Evolutionary conservation across 2,797 vertebrate genomes (phyloP), one percentile per base, ranked within the genome.

Genomic region (Esox lucius): DNA sequence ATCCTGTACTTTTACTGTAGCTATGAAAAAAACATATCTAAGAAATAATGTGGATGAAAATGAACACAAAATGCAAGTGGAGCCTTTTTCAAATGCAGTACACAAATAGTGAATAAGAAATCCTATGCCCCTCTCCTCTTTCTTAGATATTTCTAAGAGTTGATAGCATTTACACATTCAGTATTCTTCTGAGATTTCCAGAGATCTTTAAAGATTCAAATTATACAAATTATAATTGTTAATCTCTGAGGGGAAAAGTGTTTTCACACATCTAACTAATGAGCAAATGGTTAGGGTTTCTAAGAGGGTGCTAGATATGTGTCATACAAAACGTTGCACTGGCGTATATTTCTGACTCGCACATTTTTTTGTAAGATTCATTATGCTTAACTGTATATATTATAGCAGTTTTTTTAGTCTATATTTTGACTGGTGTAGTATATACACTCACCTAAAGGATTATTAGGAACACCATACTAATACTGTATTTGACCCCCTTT

Each of bases 231-330:
- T 11, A 61, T 61, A 26, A 61, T 59, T 59, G 56, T 24, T 22
- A 11, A 80, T 64, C 80, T 53, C 61, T 71, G 71, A 72, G 66
- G 75, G 64, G 62, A 71, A 75, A 83, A 74, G 74, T 72, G 68
- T 83, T 85, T 84, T 85, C 80, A 84, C 83, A 83, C 83, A 73
- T 72, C 17, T 53, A 77, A 76, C 53, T 85, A 87, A 86, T 80
- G 78, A 87, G 81, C 66, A 67, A 71, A 75, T 73, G 70, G 33
- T 72, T 72, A 68, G 53, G 78, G 8, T 24, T 78, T 59, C 80
- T 70, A 69, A 70, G 72, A 81, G 78, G 77, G 80, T 82, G 86
- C 72, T 86, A 80, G 83, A 70, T 80, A 80, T 71, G 75, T 75
- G 5, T 61, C 56, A 61, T 61, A 4, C 22, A 61, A 61, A 61